Base-by-base conservation (phyloP, 2,113 vertebrate genomes). In the Mohoua ochrocephala region DNA sequence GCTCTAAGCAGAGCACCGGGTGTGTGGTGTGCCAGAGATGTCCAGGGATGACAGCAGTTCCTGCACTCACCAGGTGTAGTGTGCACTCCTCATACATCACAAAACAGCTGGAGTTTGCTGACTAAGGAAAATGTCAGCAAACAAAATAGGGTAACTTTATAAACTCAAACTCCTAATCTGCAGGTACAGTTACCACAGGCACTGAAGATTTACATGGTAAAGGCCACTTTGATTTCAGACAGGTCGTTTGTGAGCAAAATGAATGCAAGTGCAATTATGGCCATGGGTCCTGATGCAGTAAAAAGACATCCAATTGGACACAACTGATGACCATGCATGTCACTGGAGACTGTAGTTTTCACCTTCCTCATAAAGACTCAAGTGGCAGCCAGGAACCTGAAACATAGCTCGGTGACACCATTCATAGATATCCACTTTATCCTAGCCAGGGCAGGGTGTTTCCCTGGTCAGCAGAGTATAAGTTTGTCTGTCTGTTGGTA, bases 281-380 rank as follows among this genome's bases (percentile, higher is more conserved):
- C 30, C 15, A 23, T 0, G 0, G 15, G 23, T 69, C 37, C 39
- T 60, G 37, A 60, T 54, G 41, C 18, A 39, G 37, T 71, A 79
- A 65, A 84, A 81, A 28, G 15, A 18, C 13, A 50, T 78, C 28
- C 35, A 63, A 9, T 16, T 83, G 23, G 84, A 28, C 16, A 60
- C 26, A 70, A 10, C 3, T 0, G 1, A 49, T 44, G 39, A 5
- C 44, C 20, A 42, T 0, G 0, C 13, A 13, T 10, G 11, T 50
- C 20, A 22, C 9, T 56, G 23, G 35, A 74, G 71, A 69, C 31
- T 61, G 26, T 33, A 79, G 28, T 18, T 94, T 73, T 56, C 27
- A 17, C 19, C 18, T 65, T 81, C 44, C 47, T 76, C 22, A 9
- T 30, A 22, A 84, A 73, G 37, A 65, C 45, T 57, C 20, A 37